Conservation (phyloP, 2,113 vertebrate genomes). For the Pseudonaja textilis region DNA sequence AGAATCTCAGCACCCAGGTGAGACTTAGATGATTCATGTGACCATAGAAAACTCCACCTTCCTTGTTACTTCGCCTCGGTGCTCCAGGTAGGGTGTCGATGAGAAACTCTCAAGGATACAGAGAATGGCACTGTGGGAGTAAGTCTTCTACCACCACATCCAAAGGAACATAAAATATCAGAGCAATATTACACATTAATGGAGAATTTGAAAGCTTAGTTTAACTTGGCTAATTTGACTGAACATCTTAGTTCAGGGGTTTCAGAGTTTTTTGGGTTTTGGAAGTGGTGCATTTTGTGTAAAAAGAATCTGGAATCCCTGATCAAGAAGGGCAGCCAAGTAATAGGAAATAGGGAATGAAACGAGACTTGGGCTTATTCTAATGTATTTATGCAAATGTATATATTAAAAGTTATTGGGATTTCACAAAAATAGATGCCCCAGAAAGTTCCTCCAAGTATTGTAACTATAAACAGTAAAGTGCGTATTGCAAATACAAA, state of each 20-base stretch:
- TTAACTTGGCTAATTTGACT: background rate
- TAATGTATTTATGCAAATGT: background rate
- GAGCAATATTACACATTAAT: background rate
- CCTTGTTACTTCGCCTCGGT: background rate
- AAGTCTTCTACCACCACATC: background rate
- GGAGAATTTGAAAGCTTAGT: background rate
- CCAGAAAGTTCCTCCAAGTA: background rate
- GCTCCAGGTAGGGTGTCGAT: background rate
- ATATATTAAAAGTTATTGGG: background rate
- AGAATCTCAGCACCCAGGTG: background rate
- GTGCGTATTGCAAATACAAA: background rate
- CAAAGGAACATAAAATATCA: background rate
- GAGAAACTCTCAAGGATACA: background rate
- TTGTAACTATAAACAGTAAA: background rate
- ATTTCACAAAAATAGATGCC: background rate
- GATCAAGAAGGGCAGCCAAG: background rate
- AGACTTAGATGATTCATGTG: background rate
- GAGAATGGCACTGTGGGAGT: background rate
- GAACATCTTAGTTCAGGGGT: background rate
- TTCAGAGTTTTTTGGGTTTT: background rate
- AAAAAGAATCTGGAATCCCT: background rate
- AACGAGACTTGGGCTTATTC: background rate
- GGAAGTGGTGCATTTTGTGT: background rate
- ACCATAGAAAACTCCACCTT: background rate
- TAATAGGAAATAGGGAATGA: background rate